Percentiles rank a stretch among this genome's conserved stretches.
phyloP scores from a whole-genome alignment of 2,888 invertebrate species.

The Heteropelma amictum region DNA sequence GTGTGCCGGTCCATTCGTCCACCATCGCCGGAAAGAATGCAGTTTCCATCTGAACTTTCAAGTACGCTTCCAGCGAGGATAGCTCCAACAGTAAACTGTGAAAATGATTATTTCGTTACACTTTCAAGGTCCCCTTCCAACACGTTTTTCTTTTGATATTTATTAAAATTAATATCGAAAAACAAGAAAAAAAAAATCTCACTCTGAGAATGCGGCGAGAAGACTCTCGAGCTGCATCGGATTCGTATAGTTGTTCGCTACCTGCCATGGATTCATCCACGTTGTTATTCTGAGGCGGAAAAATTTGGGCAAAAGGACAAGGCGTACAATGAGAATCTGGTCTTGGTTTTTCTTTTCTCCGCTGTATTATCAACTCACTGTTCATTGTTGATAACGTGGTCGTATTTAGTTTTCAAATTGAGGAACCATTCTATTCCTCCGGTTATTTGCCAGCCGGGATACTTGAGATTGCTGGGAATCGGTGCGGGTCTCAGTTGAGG shows the following conservation, averaged over 20 bases:
- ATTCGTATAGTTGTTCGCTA: constrained; percentile 82
- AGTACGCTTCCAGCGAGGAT: constrained; percentile 79
- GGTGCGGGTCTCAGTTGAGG: constrained; percentile 76
- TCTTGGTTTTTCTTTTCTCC: not conserved
- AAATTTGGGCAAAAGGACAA: not conserved
- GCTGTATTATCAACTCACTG: constrained; percentile 77
- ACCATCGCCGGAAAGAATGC: constrained; percentile 81
- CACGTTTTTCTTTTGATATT: too few species aligned
- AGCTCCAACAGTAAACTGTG: constrained; percentile 80
- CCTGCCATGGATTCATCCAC: constrained; percentile 87
- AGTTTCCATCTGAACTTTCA: constrained; percentile 79
- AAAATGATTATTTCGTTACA: too few species aligned
- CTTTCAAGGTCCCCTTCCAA: too few species aligned
- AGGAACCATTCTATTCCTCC: constrained; percentile 79
- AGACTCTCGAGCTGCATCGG: constrained; percentile 83
- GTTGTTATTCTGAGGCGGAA: constrained; percentile 81
- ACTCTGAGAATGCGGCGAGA: constrained; percentile 81
- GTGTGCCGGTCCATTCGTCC: constrained; percentile 82
- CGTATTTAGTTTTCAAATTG: constrained; percentile 79
- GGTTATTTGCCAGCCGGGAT: constrained; percentile 78
- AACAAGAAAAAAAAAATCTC: too few species aligned
- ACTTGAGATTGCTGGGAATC: constrained; percentile 76
- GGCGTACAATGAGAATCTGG: not conserved
- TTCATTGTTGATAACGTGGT: constrained; percentile 79
- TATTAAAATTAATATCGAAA: too few species aligned